Evolutionary conservation across 2,888 invertebrate genomes (phyloP).

Genomic region (Nudaria mundana): DNA sequence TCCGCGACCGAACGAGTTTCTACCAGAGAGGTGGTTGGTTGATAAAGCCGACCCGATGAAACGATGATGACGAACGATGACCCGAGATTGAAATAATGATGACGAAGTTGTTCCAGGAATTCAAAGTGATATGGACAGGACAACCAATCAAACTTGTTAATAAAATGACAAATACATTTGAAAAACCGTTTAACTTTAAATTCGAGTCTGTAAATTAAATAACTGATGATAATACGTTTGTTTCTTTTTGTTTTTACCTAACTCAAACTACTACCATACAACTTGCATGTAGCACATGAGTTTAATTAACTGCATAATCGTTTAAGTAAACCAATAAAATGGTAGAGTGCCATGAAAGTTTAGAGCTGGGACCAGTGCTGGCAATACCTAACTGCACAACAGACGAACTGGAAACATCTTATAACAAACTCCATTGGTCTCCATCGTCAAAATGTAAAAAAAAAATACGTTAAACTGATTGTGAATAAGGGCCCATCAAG

Average conservation of each 20-base stretch:
- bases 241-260: neutral
- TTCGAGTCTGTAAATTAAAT: slow-evolving; percentile 33
- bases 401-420: no score
- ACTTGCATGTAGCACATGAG: no score
- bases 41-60: slow-evolving; percentile 66
- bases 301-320: no score
- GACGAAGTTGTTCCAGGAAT: slow-evolving; percentile 52
- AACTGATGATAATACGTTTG: neutral
- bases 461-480: no score
- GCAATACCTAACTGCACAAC: no score
- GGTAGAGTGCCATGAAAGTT: no score
- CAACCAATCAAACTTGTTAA: slow-evolving; percentile 54
- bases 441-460: no score
- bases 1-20: slow-evolving; percentile 75
- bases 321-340: no score
- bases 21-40: slow-evolving; percentile 86
- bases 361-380: no score
- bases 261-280: no score
- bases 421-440: no score
- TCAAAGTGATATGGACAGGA: slow-evolving; percentile 61
- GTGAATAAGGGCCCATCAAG: no score
- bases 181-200: slow-evolving; percentile 54
- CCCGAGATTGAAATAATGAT: slow-evolving; percentile 83
- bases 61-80: slow-evolving; percentile 73
- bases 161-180: slow-evolving; percentile 52